Evolutionary conservation across 2,888 invertebrate genomes (phyloP).

Genomic region (Sussaba pulchella): DNA sequence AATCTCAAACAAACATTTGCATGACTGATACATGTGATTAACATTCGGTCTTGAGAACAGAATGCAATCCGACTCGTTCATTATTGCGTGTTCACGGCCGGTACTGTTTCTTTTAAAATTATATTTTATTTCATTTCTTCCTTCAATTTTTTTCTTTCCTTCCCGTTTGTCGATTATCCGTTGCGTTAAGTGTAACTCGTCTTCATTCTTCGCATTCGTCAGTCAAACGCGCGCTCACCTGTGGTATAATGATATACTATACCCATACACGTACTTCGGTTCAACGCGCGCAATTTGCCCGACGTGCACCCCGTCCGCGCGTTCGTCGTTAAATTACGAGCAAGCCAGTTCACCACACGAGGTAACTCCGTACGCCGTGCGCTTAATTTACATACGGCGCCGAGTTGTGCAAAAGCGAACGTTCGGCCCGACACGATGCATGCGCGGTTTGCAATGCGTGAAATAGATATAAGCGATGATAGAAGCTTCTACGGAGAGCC

Average conservation of each 20-base stretch:
- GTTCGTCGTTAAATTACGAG: conserved; percentile 65
- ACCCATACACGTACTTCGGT: conserved; percentile 9
- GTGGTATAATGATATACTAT: conserved; percentile 43
- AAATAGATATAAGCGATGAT: conserved; percentile 79
- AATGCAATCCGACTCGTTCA: conserved; percentile 21
- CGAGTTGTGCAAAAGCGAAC: conserved; percentile 26
- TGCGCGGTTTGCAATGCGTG: conserved; percentile 75
- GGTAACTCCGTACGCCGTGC: conserved; percentile 33
- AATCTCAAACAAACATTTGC: conserved; percentile 45
- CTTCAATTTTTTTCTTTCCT: conserved; percentile 23
- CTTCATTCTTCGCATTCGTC: conserved; percentile 58
- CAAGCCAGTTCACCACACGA: conserved; percentile 58
- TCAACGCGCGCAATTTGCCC: conserved; percentile 64
- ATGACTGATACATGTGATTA: conserved; percentile 33
- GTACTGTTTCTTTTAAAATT: no score
- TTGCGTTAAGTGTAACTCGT: conserved; percentile 51
- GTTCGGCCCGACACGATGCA: conserved; percentile 33
- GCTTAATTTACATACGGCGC: conserved; percentile 71
- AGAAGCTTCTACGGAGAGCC: conserved; percentile 57
- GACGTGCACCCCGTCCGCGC: conserved; percentile 30
- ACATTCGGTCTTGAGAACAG: not conserved
- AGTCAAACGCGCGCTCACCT: conserved; percentile 51
- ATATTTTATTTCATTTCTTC: no score
- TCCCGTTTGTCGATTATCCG: conserved; percentile 55
- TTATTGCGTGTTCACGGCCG: conserved; percentile 2